Base-by-base conservation (phyloP, 2,888 invertebrate species). In the Papilio demoleus region DNA sequence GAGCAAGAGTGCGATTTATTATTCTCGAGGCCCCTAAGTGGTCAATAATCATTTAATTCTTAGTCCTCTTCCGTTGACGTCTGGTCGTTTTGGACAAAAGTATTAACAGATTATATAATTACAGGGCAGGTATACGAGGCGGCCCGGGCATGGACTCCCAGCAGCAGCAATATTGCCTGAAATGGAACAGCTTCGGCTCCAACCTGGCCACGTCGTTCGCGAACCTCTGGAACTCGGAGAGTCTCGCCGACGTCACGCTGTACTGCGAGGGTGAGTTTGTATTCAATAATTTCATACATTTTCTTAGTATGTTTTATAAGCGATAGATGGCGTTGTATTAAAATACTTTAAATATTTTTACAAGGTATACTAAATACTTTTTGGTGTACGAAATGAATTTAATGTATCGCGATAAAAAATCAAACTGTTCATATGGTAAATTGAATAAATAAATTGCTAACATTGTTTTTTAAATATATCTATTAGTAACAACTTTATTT, bases 181-280 rank as follows among this genome's bases (percentile, higher is more conserved):
- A 97, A 95, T 97, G 97, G 97, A 97, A 97, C 95, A 97, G 97
- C 94, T 97, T 97, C 93, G 97, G 97, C 88, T 97, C 96, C 85
- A 97, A 97, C 94, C 94, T 97, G 93, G 97, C 97, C 82, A 97
- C 97, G 81, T 97, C 97, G 81, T 97, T 97, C 93, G 97, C 97
- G 85, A 97, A 97, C 93, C 94, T 97, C 86, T 97, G 97, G 94
- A 97, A 97, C 94, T 97, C 97, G 86, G 97, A 97, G 94, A 96
- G 96, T 88, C 94, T 97, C 84, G 97, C 97, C 81, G 97, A 97
- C 94, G 97, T 97, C 88, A 97, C 97, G 83, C 94, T 97, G 80
- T 97, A 97, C 92, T 97, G 97, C 94, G 97, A 97, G 95, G 97
- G 97, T 97, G 90, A 94, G 95, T 53, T 2, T 1, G 12, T 12